Base-by-base conservation (phyloP, 2,888 invertebrate species). In the Drosophila barbarae region DNA sequence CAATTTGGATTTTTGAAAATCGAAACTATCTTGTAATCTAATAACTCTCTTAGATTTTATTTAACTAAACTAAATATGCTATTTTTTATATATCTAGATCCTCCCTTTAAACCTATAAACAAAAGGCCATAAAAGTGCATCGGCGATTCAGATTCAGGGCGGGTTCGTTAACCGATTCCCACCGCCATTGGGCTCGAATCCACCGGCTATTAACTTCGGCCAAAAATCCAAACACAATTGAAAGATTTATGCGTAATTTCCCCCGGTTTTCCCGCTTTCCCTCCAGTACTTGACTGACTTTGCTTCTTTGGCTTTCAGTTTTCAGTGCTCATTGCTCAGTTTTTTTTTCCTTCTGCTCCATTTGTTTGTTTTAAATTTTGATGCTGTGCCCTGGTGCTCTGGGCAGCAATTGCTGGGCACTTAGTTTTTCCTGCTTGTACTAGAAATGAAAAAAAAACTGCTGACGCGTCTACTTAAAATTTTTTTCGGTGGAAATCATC, bases 241-340 rank as follows among this genome's bases (percentile, higher is more conserved):
- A 86, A 77, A 86, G 86, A 87, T 86, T 87, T 86, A 86, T 86
- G 77, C 60, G 71, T 72, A 70, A 78, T 76, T 80, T 71, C 38
- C 51, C 60, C 42, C 18, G 53, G 18, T 18, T 42, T 12, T 26
- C 54, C 51, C 55, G 41, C 42, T n/a, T 28, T 44, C 5, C 44
- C 54, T 46, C 49, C 47, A 46, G 75, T 73, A 78, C 74, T 79
- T 79, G 83, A 71, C 69, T 73, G 60, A 57, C 77, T 78, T 73
- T 73, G 69, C 69, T 41, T 13, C 61, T 52, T 32, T 44, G 41
- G 30, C 46, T 46, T 46, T 46, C 44, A 44, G 28, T 44, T 21
- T 41, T 42, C 42, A 42, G 30, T 47, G 13, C 21, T 47, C 32
- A 46, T 15, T 44, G 26, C 15, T 41, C 39, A 30, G 39, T 23